phyloP scores from a whole-genome alignment of 92 coral and sea anemone species.

The Epizoanthus illoricatus region DNA sequence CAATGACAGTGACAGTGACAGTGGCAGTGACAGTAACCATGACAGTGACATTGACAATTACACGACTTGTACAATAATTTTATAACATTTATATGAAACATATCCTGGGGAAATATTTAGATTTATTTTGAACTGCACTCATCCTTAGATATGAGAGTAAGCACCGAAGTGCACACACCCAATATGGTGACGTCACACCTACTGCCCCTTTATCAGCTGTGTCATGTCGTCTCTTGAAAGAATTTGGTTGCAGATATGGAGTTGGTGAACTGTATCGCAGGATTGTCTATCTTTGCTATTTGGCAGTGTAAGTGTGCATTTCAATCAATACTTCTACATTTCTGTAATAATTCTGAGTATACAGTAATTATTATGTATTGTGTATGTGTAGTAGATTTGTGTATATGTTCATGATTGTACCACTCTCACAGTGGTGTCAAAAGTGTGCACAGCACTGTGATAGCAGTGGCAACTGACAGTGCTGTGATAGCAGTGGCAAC shows the following conservation, averaged over 20 bases:
- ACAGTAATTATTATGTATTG: too few species aligned
- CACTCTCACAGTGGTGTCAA: not conserved
- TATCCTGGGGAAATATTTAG: not conserved
- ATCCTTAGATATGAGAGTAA: slow-evolving; percentile 55
- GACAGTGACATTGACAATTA: too few species aligned
- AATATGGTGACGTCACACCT: slow-evolving; percentile 68
- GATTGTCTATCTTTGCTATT: slow-evolving; percentile 65
- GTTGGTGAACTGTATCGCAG: slow-evolving; percentile 78
- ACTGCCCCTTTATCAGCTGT: slow-evolving; percentile 70
- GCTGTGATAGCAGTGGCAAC: too few species aligned
- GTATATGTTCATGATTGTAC: not conserved
- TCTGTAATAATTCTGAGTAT: too few species aligned
- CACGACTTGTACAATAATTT: too few species aligned
- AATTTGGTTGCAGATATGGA: slow-evolving; percentile 87
- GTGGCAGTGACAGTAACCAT: too few species aligned
- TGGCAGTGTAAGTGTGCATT: slow-evolving; percentile 69
- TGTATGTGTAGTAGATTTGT: not conserved
- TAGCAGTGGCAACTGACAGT: too few species aligned
- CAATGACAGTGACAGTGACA: too few species aligned
- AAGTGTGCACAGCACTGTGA: not conserved
- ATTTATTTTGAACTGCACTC: not conserved
- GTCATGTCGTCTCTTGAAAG: slow-evolving; percentile 77
- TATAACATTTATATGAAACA: too few species aligned
- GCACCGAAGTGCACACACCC: slow-evolving; percentile 50
- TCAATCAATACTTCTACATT: not conserved